Base-by-base conservation (phyloP, 2,888 invertebrate species). In the Ischnura elegans region DNA sequence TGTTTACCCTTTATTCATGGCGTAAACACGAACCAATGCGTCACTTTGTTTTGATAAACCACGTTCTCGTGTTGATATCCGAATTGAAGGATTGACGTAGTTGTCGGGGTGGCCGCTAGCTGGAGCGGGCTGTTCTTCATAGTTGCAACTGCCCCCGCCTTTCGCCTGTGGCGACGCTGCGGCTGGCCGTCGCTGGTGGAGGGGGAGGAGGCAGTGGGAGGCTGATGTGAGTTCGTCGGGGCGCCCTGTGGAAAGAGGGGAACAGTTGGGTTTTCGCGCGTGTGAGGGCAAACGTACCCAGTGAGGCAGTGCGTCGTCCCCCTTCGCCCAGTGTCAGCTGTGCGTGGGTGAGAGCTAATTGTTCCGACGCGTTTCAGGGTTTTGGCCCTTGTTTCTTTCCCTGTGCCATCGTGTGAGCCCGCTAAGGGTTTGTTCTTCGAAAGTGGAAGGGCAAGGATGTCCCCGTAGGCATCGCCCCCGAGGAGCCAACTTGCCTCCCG, bases 371-470 rank as follows among this genome's bases (percentile, higher is more conserved):
- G 42, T 51, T 51, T 19, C 10, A 29, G 21, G 86, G 43, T 25
- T 19, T 86, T 25, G 21, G 45, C 45, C 45, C 45, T n/a, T 21
- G 19, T 6, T 43, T 25, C 21, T 45, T 25, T 21, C 45, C 29
- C 86, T 19, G 10, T 19, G 43, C 25, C 43, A 43, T 45, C 46
- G 16, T 19, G 21, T 45, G 45, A 46, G 21, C 25, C 86, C 86
- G 45, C 21, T 25, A 3, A 36, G n/a, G 86, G 86, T 21, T 86
- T 86, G 76, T 10, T 36, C 36, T 13, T 13, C 86, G 86, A 86
- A 86, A 46, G 86, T 86, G 86, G 86, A 86, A 45, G 86, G 86
- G 45, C n/a, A 46, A 86, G 86, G 46, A 86, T 86, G 86, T 43
- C 86, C 86, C 86, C 86, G 86, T 86, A 86, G 86, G 46, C 45